Evolutionary conservation across 2,888 invertebrate genomes (phyloP).

Genomic region (Megalurothrips usitatus): DNA sequence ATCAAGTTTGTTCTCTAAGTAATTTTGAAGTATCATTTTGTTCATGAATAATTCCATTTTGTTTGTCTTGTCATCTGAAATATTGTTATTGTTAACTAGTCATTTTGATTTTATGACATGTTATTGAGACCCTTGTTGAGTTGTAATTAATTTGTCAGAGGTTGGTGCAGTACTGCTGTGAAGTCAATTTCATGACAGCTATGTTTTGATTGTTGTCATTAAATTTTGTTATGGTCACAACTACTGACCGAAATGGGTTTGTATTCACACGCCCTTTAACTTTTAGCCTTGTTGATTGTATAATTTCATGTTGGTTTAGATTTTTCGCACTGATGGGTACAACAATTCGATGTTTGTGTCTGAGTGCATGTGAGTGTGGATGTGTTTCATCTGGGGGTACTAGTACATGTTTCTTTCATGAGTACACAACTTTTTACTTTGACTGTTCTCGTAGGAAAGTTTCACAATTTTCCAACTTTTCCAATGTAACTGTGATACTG

Average conservation of each 20-base stretch:
- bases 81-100: slow-evolving; percentile 9
- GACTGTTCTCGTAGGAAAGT: not conserved
- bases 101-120: not conserved
- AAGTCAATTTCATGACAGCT: not conserved
- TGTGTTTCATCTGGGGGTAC: not conserved
- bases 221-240: not conserved
- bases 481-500: not conserved
- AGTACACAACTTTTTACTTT: not conserved
- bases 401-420: not conserved
- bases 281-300: not conserved
- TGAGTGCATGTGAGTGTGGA: not conserved
- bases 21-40: not conserved
- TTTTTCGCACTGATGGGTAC: not conserved
- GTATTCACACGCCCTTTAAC: not conserved
- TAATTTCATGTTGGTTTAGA: not conserved
- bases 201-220: not conserved
- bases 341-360: not conserved
- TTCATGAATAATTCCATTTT: not conserved
- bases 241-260: too few species aligned
- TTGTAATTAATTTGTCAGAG: not conserved
- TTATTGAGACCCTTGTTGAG: not conserved
- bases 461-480: not conserved
- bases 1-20: not conserved
- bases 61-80: not conserved
- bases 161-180: not conserved